phyloP scores from a whole-genome alignment of 2,888 invertebrate genomes.

The Amphipyra berbera region DNA sequence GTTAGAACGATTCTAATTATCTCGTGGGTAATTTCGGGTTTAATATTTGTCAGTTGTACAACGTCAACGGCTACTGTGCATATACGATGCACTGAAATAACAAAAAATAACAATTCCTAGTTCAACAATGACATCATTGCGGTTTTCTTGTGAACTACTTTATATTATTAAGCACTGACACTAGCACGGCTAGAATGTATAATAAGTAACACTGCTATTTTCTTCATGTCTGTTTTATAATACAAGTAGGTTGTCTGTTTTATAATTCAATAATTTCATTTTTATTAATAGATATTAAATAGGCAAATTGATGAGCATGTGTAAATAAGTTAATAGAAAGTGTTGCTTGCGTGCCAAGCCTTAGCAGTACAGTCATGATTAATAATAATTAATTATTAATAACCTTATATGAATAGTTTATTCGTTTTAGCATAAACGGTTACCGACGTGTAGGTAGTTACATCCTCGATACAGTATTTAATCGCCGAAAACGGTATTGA shows the following conservation, averaged over 20 bases:
- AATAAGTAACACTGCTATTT: not conserved
- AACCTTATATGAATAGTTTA: constrained; percentile 32
- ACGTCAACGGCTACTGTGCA: too few species aligned
- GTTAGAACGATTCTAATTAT: too few species aligned
- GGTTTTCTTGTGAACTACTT: not conserved
- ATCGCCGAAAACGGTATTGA: constrained; percentile 78
- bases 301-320: not conserved
- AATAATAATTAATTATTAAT: constrained; percentile 23
- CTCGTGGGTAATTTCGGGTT: too few species aligned
- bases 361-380: constrained; percentile 12
- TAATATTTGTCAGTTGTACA: too few species aligned
- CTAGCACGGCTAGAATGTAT: not conserved
- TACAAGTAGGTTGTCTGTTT: not conserved
- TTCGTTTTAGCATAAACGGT: constrained; percentile 26
- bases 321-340: constrained; percentile 24
- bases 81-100: too few species aligned
- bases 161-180: not conserved
- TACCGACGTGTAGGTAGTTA: constrained; percentile 47
- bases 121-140: not conserved
- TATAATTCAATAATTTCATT: too few species aligned
- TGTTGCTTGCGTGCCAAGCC: constrained; percentile 7
- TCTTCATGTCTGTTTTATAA: not conserved
- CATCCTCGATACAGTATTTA: constrained; percentile 57
- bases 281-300: not conserved
- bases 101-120: not conserved